Evolutionary conservation across 2,797 vertebrate genomes (phyloP).

Genomic region (Kryptopterus vitreolus): DNA sequence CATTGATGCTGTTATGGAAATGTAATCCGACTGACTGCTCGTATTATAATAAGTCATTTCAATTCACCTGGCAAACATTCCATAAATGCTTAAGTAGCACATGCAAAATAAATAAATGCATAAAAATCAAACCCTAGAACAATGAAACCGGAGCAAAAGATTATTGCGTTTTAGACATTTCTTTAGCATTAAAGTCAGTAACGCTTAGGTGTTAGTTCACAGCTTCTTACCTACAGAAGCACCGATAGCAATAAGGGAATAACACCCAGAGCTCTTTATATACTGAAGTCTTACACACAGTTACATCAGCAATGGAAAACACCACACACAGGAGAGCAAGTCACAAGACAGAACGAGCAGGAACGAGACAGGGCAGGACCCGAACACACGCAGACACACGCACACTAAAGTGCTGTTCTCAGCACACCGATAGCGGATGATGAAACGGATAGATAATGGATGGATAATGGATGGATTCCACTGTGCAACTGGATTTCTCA

Average conservation of each 20-base stretch:
- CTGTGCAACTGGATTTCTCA: too few species aligned
- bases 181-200: background rate
- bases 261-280: constrained; percentile 35
- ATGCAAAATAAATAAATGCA: too few species aligned
- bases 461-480: background rate
- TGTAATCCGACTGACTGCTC: background rate
- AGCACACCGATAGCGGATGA: constrained; percentile 11
- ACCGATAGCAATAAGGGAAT: constrained; percentile 21
- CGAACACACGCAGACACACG: constrained; percentile 4
- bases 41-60: too few species aligned
- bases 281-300: constrained; percentile 43
- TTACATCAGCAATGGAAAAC: constrained; percentile 58
- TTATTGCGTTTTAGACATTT: background rate
- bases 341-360: constrained; percentile 14
- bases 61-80: background rate
- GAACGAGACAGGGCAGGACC: background rate
- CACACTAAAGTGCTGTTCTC: constrained; percentile 18
- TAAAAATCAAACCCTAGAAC: background rate
- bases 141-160: background rate
- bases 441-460: constrained; percentile 24
- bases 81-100: too few species aligned
- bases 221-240: constrained; percentile 35
- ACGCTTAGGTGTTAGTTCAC: background rate
- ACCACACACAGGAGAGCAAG: constrained; percentile 29
- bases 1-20: too few species aligned